Evolutionary conservation across 37 sponge, comb jelly and placozoan genomes (phyloP).

Genomic region (Halisarca cf. caerulea): DNA sequence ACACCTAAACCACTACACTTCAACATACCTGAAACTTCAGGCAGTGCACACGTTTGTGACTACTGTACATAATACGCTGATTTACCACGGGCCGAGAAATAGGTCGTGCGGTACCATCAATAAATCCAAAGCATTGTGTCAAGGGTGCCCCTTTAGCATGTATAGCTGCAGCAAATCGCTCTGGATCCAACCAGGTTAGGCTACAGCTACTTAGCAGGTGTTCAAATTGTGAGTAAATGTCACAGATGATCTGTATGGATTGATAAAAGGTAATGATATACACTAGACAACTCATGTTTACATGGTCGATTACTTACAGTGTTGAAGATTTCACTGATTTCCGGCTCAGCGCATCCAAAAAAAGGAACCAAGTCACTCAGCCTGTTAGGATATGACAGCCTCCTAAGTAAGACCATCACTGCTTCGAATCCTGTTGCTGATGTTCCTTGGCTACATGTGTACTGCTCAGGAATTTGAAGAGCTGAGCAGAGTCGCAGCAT

Average conservation of each 20-base stretch:
- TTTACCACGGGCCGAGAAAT: background rate
- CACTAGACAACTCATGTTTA: background rate
- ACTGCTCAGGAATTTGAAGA: background rate
- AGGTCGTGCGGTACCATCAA: conserved; percentile 4
- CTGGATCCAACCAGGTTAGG: background rate
- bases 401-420: background rate
- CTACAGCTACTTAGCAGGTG: background rate
- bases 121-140: background rate
- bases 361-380: background rate
- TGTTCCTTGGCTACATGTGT: background rate
- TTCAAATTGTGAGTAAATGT: background rate
- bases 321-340: background rate
- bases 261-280: background rate
- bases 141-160: background rate
- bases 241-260: background rate
- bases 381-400: background rate
- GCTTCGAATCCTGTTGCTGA: background rate
- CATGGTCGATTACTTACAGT: background rate
- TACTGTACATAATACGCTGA: conserved; percentile 4
- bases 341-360: background rate
- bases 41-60: background rate
- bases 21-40: conserved; percentile 15
- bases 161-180: background rate
- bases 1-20: background rate
- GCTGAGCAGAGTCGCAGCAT: background rate